phyloP scores from a whole-genome alignment of 2,797 vertebrate genomes.

The Pseudomugil gertrudae region DNA sequence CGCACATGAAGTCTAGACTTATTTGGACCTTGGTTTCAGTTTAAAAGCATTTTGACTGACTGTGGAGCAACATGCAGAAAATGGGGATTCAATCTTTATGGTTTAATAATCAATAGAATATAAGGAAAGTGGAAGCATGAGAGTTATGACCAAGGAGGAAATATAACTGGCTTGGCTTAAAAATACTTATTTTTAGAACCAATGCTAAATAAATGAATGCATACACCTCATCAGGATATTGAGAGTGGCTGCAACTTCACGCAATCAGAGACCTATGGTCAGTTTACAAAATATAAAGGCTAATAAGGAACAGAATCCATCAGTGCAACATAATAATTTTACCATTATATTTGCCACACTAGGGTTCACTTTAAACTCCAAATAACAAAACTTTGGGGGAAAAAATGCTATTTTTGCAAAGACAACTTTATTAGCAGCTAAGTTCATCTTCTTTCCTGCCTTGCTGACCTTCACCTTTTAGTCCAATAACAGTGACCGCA shows the following conservation, averaged over 20 bases:
- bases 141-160: constrained; percentile 35
- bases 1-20: constrained; percentile 6
- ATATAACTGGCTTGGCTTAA: constrained; percentile 34
- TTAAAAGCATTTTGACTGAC: constrained; percentile 10
- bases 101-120: constrained; percentile 20
- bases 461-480: constrained; percentile 49
- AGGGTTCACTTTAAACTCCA: constrained; percentile 43
- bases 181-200: constrained; percentile 24
- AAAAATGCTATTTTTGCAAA: constrained; percentile 43
- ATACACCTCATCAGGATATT: constrained; percentile 20
- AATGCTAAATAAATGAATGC: constrained; percentile 24
- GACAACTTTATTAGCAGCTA: constrained; percentile 42
- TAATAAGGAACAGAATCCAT: constrained; percentile 6
- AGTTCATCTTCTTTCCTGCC: constrained; percentile 56
- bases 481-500: constrained; percentile 64
- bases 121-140: neutral
- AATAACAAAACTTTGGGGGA: constrained; percentile 46
- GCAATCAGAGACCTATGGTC: neutral
- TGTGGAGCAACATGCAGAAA: neutral
- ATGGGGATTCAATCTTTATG: constrained; percentile 10
- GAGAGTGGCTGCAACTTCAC: neutral
- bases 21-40: constrained; percentile 6
- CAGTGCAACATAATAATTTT: constrained; percentile 13
- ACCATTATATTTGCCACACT: constrained; percentile 17
- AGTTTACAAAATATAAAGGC: constrained; percentile 12